Base-by-base conservation (phyloP, 1,140 invertebrate species). In the Chironomus striatipennis region DNA sequence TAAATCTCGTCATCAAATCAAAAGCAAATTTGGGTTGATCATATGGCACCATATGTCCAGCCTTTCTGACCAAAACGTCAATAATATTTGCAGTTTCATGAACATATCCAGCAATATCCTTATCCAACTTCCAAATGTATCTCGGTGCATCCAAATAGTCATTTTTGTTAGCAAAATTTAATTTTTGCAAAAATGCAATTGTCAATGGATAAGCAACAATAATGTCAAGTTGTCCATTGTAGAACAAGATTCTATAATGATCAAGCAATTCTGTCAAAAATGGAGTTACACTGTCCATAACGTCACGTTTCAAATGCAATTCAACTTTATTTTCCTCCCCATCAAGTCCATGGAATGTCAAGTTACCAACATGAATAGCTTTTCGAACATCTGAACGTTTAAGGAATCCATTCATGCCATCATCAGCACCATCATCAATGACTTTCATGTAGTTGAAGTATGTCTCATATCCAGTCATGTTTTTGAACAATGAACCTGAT, bases 211-310 rank as follows among this genome's bases (percentile, higher is more conserved):
- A 93, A 1, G 92, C 89, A 2, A 94, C 89, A 78, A 95, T 93
- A 17, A 96, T 90, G 79, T 96, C 93, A 47, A 95, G 79, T 79
- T 95, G 92, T 0, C 93, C 93, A 79, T 89, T 94, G 79, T 94
- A 96, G 73, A 92, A 85, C 6, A 92, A 83, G 5, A 91, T 86
- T 80, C 86, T 87, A 78, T 93, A 93, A 75, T 88, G 78, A 73
- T 79, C 88, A 77, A 85, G 88, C 0, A 97, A 81, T 74, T 90
- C 88, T 7, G 87, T 84, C 72, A 97, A 83, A 87, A 89, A 90
- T 1, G 88, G 88, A 64, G 91, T 90, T 21, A 94, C 88, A 0
- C 91, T 92, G 78, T 94, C 86, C 89, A 96, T 93, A 0, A 97
- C 85, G 84, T 97, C 95, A 24, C 85, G 80, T 73, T 89, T 87